Evolutionary conservation across 2,888 invertebrate species (phyloP).

Genomic region (Chloroclysta siterata): DNA sequence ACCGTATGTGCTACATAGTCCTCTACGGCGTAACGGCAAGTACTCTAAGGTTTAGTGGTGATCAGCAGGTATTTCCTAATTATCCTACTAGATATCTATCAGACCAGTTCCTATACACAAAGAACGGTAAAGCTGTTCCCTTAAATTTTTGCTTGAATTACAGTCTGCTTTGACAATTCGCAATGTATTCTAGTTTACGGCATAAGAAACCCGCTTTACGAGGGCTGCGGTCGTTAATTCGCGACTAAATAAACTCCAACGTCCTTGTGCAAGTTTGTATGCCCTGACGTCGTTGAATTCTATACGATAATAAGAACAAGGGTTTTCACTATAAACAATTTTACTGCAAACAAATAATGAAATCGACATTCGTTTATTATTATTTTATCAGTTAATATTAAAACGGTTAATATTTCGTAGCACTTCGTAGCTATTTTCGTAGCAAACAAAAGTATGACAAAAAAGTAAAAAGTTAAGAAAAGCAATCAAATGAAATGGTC

Average conservation of each 20-base stretch:
- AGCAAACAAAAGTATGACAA: background rate
- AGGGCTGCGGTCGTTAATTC: constrained; percentile 57
- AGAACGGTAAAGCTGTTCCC: constrained; percentile 25
- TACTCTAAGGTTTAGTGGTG: no score
- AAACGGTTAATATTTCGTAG: background rate
- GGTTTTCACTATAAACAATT: background rate
- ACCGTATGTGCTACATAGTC: no score
- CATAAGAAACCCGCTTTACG: constrained; percentile 52
- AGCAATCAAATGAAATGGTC: no score
- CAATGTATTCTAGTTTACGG: constrained; percentile 54
- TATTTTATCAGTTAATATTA: no score
- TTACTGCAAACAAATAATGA: background rate
- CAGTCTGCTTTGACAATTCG: constrained; percentile 47
- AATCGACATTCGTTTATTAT: no score
- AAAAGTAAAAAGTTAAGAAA: no score
- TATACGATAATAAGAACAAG: constrained; percentile 15
- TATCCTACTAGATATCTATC: no score
- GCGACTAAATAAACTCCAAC: constrained; percentile 48
- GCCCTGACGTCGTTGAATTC: constrained; percentile 29
- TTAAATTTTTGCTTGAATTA: constrained; percentile 32
- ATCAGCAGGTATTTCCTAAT: no score
- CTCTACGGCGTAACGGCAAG: no score
- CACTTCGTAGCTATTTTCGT: constrained; percentile 14
- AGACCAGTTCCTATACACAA: background rate
- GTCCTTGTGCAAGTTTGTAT: constrained; percentile 56